These are phyloP conservation scores for Meloidogyne floridensis DNA, from an alignment of 1,140 invertebrate species.

Conservation along the genomic window DNA sequence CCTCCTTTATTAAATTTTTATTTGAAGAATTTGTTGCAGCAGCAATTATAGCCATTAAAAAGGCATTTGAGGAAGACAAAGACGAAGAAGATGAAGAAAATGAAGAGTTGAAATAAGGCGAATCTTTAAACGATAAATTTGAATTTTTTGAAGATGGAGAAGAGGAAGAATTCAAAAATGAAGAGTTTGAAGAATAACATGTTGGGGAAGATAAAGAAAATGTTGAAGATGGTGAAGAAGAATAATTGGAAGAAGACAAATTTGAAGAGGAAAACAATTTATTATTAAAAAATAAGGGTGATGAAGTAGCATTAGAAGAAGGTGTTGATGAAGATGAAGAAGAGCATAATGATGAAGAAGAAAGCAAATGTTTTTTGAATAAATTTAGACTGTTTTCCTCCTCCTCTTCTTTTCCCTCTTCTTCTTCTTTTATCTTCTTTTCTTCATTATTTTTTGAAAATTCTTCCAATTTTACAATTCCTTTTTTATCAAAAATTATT, in stretches of 20 bases:
- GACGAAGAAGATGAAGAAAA: not conserved
- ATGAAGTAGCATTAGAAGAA: no score
- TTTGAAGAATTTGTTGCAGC: not conserved
- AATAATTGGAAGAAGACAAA: no score
- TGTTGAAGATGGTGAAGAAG: no score
- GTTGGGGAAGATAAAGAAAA: no score
- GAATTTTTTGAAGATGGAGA: not conserved
- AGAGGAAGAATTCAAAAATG: not conserved
- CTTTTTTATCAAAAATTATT: no score
- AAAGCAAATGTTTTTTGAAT: no score
- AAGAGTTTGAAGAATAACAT: not conserved
- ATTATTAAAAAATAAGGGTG: no score
- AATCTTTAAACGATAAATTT: not conserved
- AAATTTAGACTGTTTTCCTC: no score
- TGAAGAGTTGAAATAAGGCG: not conserved
- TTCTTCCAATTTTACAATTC: not conserved
- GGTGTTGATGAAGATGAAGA: constrained; percentile 25
- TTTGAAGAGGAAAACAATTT: no score
- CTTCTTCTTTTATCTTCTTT: no score
- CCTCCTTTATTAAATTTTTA: not conserved
- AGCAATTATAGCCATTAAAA: constrained; percentile 1
- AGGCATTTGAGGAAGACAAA: constrained; percentile 8
- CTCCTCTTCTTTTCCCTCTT: no score
- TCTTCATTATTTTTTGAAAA: not conserved
- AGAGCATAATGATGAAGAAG: constrained; percentile 1